Conservation (phyloP, 2,113 vertebrate species). For the Notothenia rossii region DNA sequence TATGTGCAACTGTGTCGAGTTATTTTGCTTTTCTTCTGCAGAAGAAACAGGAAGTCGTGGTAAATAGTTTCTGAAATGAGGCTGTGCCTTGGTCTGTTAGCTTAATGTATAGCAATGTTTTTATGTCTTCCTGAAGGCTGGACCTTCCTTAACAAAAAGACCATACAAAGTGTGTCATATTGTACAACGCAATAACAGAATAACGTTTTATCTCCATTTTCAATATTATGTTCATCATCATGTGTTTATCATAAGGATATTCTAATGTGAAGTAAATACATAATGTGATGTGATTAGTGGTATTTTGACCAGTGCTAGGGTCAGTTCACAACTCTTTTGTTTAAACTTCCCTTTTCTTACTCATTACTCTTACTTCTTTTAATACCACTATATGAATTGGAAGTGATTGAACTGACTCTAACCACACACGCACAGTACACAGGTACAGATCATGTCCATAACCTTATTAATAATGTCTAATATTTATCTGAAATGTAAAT, state of each 20-base stretch:
- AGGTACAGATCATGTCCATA: slow-evolving; percentile 3
- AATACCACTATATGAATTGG: not conserved
- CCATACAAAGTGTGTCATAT: not conserved
- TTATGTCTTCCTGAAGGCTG: slow-evolving; percentile 47
- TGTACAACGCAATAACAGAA: slow-evolving; percentile 28
- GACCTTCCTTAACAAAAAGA: slow-evolving; percentile 42
- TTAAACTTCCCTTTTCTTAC: not conserved
- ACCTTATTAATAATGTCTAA: slow-evolving; percentile 13
- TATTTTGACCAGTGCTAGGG: not conserved
- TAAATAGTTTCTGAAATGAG: not conserved
- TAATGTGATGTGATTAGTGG: slow-evolving; percentile 11
- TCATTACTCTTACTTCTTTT: not conserved
- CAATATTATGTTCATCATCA: not conserved
- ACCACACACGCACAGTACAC: not conserved
- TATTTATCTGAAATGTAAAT: slow-evolving; percentile 57
- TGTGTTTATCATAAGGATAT: not conserved
- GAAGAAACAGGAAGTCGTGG: not conserved
- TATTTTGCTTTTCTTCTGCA: not conserved
- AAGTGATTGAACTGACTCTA: not conserved
- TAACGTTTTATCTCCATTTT: not conserved
- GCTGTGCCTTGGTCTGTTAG: slow-evolving; percentile 18
- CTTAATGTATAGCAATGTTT: not conserved
- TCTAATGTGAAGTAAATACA: slow-evolving; percentile 14
- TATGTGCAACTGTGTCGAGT: not conserved
- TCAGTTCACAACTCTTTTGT: not conserved